Evolutionary conservation across 1,140 invertebrate species (phyloP).

Genomic region (Tetranychus cinnabarinus): DNA sequence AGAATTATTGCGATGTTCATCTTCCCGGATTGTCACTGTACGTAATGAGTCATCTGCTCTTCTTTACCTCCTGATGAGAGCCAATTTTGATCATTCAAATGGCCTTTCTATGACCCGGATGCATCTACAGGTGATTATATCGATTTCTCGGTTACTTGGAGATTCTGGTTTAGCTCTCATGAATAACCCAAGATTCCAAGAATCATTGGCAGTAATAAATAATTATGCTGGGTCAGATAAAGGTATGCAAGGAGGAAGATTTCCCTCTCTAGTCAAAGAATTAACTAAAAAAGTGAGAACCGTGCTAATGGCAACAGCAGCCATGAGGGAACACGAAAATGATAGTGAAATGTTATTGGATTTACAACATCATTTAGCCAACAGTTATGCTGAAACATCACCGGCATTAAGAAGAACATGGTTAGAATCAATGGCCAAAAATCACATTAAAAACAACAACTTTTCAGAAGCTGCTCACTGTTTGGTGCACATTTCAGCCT

Average conservation of each 20-base stretch:
- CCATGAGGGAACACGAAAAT: conserved; percentile 63
- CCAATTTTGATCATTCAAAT: conserved; percentile 67
- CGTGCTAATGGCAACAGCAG: conserved; percentile 72
- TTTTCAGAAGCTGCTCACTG: conserved; percentile 65
- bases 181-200: conserved; percentile 70
- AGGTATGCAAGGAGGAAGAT: conserved; percentile 61
- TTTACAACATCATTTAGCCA: conserved; percentile 72
- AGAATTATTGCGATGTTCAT: conserved; percentile 53
- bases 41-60: conserved; percentile 70
- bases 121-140: conserved; percentile 64
- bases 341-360: conserved; percentile 77
- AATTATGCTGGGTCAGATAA: conserved; percentile 76
- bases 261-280: conserved; percentile 69
- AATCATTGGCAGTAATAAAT: conserved; percentile 70
- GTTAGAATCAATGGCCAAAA: conserved; percentile 63
- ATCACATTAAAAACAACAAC: conserved; percentile 51
- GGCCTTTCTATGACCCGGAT: conserved; percentile 60
- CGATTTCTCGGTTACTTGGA: conserved; percentile 68
- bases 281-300: conserved; percentile 71
- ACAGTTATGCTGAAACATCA: conserved; percentile 66
- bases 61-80: conserved; percentile 69
- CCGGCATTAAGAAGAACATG: conserved; percentile 75
- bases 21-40: conserved; percentile 46
- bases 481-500: conserved; percentile 66
- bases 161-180: conserved; percentile 42